Conservation (phyloP, 2,113 vertebrate genomes). For the Rhea americana region DNA sequence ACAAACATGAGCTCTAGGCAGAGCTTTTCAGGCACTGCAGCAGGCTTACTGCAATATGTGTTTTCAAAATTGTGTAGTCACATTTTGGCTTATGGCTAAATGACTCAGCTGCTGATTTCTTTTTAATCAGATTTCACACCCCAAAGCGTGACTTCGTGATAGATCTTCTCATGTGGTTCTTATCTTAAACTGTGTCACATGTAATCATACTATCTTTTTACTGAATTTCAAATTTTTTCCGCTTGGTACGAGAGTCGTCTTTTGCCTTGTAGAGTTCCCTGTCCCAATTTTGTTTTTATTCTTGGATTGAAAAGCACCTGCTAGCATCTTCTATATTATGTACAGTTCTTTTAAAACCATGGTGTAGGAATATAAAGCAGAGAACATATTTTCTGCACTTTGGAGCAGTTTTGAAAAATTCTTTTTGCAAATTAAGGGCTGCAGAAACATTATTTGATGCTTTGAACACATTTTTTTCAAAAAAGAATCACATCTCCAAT, state of each 20-base stretch:
- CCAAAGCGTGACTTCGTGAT: neutral
- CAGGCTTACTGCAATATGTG: neutral
- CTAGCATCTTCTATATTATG: neutral
- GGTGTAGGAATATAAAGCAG: too few relatives aligned
- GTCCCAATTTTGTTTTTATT: neutral
- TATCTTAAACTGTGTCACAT: neutral
- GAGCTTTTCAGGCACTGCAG: neutral
- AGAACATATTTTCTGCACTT: neutral
- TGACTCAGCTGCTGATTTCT: neutral
- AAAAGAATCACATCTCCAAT: neutral
- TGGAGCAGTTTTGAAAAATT: neutral
- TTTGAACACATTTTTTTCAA: neutral
- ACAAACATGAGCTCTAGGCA: neutral
- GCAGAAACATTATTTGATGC: neutral
- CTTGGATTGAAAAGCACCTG: neutral
- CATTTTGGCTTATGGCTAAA: neutral
- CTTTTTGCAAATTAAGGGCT: neutral
- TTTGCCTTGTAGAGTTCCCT: neutral
- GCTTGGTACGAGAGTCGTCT: neutral
- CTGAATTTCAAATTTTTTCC: neutral
- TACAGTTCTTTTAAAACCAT: neutral
- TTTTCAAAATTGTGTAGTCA: neutral
- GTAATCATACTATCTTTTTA: neutral
- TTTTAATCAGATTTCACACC: neutral
- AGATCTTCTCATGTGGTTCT: neutral